Base-by-base conservation (phyloP, 2,113 vertebrate genomes). In the Salvelinus sp. region DNA sequence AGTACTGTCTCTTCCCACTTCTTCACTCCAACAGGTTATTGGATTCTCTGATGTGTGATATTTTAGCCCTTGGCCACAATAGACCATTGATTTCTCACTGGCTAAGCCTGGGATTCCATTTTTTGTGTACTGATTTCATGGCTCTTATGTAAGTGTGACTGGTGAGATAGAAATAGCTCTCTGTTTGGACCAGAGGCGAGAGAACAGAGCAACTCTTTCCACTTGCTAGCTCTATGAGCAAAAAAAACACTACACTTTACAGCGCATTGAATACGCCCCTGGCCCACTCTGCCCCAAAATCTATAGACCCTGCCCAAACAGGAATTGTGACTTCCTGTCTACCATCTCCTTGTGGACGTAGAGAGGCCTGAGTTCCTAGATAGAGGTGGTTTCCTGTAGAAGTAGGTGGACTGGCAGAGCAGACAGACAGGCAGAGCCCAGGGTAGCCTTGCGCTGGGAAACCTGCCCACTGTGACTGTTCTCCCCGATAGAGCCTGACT, bases 311-410 rank as follows among this genome's bases (percentile, higher is more conserved):
- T 75, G 70, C 73, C 75, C 58, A 14, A 74, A 76, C 81, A 83
- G 91, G 89, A 92, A 89, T 88, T 80, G 68, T 79, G 76, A 79
- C 74, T 89, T 90, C 86, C 88, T 79, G 70, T 81, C 67, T 75
- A 81, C 84, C 79, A 77, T 85, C 67, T 77, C 72, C 9, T 76
- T 78, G 79, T 87, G 22, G 80, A 75, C 83, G 75, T 77, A 16
- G 72, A 74, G 79, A 78, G 44, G 74, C 73, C 74, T 69, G 70
- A 73, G 86, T 78, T 83, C 82, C 73, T 83, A 70, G 85, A 88
- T 73, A 84, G 76, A 76, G 73, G 77, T 27, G 70, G 72, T 82
- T 90, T 91, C 87, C 88, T 82, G 76, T 74, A 69, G 74, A 7
- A 9, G 38, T 9, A 9, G 7, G 85, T 74, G 76, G 76, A 23